Base-by-base conservation (phyloP, 2,888 invertebrate genomes). In the Cristatella mucedo region DNA sequence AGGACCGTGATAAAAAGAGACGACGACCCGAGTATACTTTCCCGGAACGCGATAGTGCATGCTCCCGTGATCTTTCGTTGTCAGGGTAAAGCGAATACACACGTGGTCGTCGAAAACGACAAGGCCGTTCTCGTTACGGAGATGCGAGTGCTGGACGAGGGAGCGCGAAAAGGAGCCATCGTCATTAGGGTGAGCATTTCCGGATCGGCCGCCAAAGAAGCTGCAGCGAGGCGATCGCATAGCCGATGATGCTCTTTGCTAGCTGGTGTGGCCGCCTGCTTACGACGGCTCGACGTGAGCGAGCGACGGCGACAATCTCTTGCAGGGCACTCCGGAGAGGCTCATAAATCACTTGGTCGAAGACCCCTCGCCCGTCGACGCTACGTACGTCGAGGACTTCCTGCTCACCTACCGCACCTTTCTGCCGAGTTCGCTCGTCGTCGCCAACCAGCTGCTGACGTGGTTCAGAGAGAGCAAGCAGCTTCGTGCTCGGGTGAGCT, bases 321-420 rank as follows among this genome's bases (percentile, higher is more conserved):
- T 95, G 44, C 76, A 91, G 52, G 74, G 85, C 15, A 83, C 86
- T 18, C 75, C 85, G 1, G 84, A 86, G 51, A 76, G 82, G 42
- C 70, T 97, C 45, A 82, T 95, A 76, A 73, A 80, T 52, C 91
- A 95, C 63, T 71, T 97, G 40, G 80, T 95, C 39, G 91, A 93
- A 68, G 95, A 95, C 61, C 86, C 89, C 67, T 82, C 85, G 1
- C 47, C 56, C 19, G 57, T 62, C 21, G 95, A 97, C 69, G 87
- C 91, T 7, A 91, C 87, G n/a, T 99, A 91, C 69, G 86, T 26
- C 26, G 36, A 36, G 70, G 97, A 97, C 69, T 97, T 97, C 63
- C 73, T 99, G 37, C 72, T 99, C 39, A 95, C 93, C 6, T 91
- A 93, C 67, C 74, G 97, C 49, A 91, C 89, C 34, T 99, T 97